phyloP scores from a whole-genome alignment of 1,140 invertebrate species.

The Drosophila eugracilis region DNA sequence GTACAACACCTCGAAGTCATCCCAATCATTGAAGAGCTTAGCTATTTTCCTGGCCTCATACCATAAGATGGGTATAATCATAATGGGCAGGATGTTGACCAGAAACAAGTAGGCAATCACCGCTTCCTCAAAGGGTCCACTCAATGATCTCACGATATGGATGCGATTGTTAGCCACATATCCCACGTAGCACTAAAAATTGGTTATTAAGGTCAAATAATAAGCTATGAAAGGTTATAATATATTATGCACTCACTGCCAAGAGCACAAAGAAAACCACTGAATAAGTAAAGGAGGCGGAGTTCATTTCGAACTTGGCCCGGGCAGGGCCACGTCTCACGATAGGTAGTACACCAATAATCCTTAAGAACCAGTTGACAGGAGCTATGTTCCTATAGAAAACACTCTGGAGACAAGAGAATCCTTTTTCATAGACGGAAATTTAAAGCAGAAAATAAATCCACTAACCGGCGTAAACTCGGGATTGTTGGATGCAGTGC shows the following conservation, averaged over 20 bases:
- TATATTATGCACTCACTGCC: constrained; percentile 57
- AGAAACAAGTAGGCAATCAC: constrained; percentile 89
- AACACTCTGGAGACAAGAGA: constrained; percentile 81
- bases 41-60: constrained; percentile 88
- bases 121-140: constrained; percentile 89
- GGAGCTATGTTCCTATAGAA: constrained; percentile 87
- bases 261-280: constrained; percentile 85
- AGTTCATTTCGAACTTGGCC: constrained; percentile 85
- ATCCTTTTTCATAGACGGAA: background rate
- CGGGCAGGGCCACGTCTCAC: constrained; percentile 84
- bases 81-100: constrained; percentile 88
- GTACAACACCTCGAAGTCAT: constrained; percentile 87
- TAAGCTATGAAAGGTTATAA: background rate
- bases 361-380: constrained; percentile 86
- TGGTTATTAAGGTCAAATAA: background rate
- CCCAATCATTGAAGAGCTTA: constrained; percentile 87
- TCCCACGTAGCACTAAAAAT: constrained; percentile 85
- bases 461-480: constrained; percentile 71
- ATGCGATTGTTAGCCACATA: constrained; percentile 87
- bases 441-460: too few species aligned
- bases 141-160: constrained; percentile 86
- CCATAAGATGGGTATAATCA: constrained; percentile 87
- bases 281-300: constrained; percentile 87
- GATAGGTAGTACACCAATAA: constrained; percentile 87
- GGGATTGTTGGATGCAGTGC: constrained; percentile 61